Conservation (phyloP, 2,797 vertebrate species). For the Columba guinea region DNA sequence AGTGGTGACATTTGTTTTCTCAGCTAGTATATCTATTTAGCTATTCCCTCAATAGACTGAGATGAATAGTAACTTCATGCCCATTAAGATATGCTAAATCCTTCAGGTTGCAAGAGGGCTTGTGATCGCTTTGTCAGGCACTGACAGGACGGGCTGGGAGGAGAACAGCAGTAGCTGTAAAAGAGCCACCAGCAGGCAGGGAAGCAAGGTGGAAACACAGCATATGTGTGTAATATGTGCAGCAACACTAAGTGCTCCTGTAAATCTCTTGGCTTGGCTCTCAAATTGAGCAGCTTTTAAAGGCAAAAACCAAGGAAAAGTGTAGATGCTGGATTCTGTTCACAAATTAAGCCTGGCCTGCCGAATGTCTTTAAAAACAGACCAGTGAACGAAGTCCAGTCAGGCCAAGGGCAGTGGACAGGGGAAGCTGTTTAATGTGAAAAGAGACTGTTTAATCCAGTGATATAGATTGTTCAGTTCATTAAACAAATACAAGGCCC, state of each 20-base stretch:
- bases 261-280: neutral
- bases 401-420: neutral
- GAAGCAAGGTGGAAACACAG: neutral
- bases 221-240: neutral
- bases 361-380: neutral
- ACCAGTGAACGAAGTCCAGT: neutral
- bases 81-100: neutral
- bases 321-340: neutral
- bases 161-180: neutral
- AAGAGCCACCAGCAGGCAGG: neutral
- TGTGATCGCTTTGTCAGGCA: neutral
- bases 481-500: constrained; percentile 3
- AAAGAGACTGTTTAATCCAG: neutral
- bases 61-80: neutral
- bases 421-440: neutral
- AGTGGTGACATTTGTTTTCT: neutral
- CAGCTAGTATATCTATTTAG: neutral
- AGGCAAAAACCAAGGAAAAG: neutral
- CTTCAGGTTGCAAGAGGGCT: neutral
- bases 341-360: neutral
- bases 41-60: neutral
- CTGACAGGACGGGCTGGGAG: neutral
- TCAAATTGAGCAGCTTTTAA: neutral
- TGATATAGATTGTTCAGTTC: neutral
- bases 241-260: neutral